Base-by-base conservation (phyloP, 2,888 invertebrate genomes). In the Lomographa bimaculata region DNA sequence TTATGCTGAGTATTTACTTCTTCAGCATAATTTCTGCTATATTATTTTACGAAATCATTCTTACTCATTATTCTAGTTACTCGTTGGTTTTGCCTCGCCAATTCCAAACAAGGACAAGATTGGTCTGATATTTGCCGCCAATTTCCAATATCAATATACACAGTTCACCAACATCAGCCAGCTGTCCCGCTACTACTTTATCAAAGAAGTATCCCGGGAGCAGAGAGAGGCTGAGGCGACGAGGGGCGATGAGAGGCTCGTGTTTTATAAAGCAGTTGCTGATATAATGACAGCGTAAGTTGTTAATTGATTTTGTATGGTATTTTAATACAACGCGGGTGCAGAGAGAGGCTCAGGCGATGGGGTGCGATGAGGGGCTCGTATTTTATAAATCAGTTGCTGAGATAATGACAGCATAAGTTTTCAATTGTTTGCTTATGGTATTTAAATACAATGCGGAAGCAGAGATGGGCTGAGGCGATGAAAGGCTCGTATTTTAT, bases 121-220 rank as follows among this genome's bases (percentile, higher is more conserved):
- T 37, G 87, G 76, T 40, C 63, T 93, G 49, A 72, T 81, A 0
- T 91, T 92, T 45, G 90, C 86, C 0, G 87, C 89, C 29, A 93
- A 93, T 67, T 89, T 93, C 46, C 93, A 93, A 70, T 93, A 91
- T 65, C 93, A 93, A 61, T 93, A 92, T 60, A 6, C 69, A 0
- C 72, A 91, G 47, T 91, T 91, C 29, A 62, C 65, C 30, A 91
- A 92, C 56, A 84, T 90, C 12, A 70, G 86, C 0, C 57, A 89
- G 40, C 64, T 91, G 26, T 89, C 90, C 0, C 74, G 76, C 46
- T 89, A 89, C 54, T 91, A 90, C 52, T 72, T 78, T 29, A 76
- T 79, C 28, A 80, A 81, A 46, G 68, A 71, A 0, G 79, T 84
- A 0, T 72, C 81, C 0, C 71, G 89, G 19, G 79, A 82, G 12